These are phyloP conservation scores for Pipistrellus nathusii DNA, from an alignment of 2,797 vertebrate species.

Conservation along the genomic window DNA sequence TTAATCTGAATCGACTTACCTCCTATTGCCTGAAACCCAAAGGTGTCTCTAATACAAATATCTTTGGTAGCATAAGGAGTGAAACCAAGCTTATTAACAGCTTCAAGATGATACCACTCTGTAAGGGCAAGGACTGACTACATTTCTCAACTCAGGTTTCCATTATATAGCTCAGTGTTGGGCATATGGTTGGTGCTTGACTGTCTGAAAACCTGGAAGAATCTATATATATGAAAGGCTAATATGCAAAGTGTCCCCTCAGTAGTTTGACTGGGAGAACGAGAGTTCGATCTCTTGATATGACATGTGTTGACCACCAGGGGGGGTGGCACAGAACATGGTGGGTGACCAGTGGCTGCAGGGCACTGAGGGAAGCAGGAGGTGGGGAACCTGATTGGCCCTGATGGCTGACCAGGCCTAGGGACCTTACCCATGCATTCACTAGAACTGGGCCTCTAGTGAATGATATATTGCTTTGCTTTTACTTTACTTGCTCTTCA, in stretches of 20 bases:
- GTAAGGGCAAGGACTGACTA: not conserved
- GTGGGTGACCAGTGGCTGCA: fast-evolving
- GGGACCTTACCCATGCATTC: too few species aligned
- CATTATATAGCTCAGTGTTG: not conserved
- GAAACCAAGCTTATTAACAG: not conserved
- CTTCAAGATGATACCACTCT: not conserved
- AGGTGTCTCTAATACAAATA: not conserved
- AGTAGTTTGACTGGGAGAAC: too few species aligned
- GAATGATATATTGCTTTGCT: too few species aligned
- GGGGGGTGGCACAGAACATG: too few species aligned
- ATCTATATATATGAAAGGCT: too few species aligned
- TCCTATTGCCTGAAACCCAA: not conserved
- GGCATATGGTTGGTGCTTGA: too few species aligned
- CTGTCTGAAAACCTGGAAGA: not conserved
- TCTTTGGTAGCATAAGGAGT: not conserved
- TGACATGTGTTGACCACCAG: too few species aligned
- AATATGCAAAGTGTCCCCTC: too few species aligned
- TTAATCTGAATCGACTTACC: not conserved
- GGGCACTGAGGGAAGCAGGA: too few species aligned
- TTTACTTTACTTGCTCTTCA: not conserved
- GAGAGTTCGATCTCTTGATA: too few species aligned
- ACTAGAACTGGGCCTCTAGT: not conserved
- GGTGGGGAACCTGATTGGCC: too few species aligned
- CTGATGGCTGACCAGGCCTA: too few species aligned
- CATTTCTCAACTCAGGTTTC: not conserved